A percentile compares a stretch with the other conserved stretches of the same genome.
These are phyloP conservation scores for Myotis pilosus DNA, from an alignment of 2,797 vertebrate species.

Conservation along the genomic window DNA sequence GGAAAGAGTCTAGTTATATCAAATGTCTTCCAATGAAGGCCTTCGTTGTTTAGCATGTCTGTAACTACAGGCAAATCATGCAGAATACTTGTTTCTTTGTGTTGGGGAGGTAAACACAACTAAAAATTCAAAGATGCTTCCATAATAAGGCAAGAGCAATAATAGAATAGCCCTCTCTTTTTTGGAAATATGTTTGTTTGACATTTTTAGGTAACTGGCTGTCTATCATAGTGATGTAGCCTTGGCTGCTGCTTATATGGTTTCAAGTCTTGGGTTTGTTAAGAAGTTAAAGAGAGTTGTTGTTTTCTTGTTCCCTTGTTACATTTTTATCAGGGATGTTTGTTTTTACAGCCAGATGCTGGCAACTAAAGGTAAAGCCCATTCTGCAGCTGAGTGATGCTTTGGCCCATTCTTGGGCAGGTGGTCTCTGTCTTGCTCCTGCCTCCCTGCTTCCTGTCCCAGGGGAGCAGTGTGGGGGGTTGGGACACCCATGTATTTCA, in stretches of 20 bases:
- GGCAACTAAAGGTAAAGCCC: background rate
- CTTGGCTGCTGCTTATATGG: background rate
- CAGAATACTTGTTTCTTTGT: background rate
- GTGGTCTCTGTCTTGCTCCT: background rate
- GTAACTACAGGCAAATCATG: background rate
- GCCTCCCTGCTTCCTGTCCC: background rate
- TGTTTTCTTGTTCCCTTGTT: background rate
- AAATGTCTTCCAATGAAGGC: background rate
- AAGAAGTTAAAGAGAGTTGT: background rate
- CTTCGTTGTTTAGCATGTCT: background rate
- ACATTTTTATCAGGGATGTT: background rate
- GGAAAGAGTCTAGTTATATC: background rate
- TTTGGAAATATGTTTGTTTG: background rate
- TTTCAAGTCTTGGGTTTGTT: constrained; percentile 2
- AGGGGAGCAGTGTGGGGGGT: accelerated
- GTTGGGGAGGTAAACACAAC: background rate
- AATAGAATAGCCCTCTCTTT: background rate
- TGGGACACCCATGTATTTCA: background rate
- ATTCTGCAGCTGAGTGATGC: background rate
- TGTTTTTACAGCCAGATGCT: background rate
- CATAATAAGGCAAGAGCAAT: background rate
- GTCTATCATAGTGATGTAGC: background rate
- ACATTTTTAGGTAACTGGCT: background rate
- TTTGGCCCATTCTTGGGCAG: background rate
- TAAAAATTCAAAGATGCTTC: constrained; percentile 16